A percentile compares a stretch with the other conserved stretches of the same genome.
These are phyloP conservation scores for Ciconia nigra DNA, from an alignment of 2,797 vertebrate species.

Conservation along the genomic window DNA sequence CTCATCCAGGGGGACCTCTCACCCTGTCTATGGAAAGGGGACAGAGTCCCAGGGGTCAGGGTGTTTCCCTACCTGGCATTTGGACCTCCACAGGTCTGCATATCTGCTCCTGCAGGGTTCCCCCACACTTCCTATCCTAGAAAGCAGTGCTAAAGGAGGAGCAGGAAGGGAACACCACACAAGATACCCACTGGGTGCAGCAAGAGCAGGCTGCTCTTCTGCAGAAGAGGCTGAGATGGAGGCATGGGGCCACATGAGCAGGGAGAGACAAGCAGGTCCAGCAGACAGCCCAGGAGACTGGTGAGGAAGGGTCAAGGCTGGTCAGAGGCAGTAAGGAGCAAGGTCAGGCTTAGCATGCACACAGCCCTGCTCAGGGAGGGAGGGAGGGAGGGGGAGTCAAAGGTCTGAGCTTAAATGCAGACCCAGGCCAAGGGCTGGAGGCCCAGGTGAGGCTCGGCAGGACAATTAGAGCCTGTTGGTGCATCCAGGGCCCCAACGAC, in stretches of 20 bases:
- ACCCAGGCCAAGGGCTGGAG: neutral
- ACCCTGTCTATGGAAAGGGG: neutral
- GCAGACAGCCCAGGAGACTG: neutral
- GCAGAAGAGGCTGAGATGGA: neutral
- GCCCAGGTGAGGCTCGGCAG: neutral
- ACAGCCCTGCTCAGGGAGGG: neutral
- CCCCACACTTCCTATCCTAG: neutral
- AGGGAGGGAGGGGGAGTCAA: rapidly evolving
- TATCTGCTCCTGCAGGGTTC: neutral
- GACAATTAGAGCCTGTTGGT: neutral
- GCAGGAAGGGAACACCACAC: neutral
- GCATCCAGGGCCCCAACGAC: neutral
- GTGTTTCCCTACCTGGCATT: neutral
- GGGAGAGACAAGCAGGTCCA: neutral
- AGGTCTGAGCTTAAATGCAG: neutral
- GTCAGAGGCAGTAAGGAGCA: neutral
- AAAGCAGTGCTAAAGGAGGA: neutral
- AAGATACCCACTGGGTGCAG: neutral
- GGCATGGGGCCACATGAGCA: rapidly evolving
- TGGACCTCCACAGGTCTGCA: neutral
- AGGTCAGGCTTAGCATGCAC: neutral
- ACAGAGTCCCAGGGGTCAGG: too few relatives aligned
- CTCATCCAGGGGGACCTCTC: neutral
- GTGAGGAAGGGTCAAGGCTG: neutral
- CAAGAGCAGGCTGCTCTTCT: neutral